Conservation (phyloP, 2,797 vertebrate species). For the Gymnopithys bicolor region DNA sequence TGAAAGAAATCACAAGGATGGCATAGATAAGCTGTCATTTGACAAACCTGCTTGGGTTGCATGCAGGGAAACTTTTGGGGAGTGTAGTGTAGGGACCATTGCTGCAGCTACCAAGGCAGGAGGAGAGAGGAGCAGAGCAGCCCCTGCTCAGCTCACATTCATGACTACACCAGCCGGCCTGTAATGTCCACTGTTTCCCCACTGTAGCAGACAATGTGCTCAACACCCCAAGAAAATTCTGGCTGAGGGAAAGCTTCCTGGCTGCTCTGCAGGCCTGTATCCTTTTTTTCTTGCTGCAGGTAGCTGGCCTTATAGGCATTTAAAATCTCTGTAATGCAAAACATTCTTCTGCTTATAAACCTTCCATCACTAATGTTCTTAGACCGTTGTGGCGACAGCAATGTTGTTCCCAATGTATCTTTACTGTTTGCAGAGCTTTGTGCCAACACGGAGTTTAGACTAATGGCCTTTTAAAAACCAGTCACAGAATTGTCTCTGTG, state of each 20-base stretch:
- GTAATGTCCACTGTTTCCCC: background rate
- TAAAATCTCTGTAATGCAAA: background rate
- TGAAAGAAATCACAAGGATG: background rate
- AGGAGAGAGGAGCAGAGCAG: background rate
- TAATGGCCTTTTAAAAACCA: background rate
- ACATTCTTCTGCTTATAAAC: background rate
- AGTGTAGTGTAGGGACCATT: background rate
- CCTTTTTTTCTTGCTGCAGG: background rate
- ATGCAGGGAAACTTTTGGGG: background rate
- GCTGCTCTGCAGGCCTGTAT: background rate
- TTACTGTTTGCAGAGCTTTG: background rate
- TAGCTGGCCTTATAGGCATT: background rate
- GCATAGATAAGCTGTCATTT: background rate
- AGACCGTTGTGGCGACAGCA: background rate
- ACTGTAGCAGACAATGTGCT: background rate
- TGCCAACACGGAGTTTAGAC: background rate
- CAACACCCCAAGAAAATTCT: background rate
- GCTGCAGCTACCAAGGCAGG: background rate
- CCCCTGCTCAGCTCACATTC: accelerated
- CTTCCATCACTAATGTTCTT: background rate
- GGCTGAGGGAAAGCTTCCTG: background rate
- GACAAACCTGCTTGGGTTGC: background rate
- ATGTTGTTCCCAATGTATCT: background rate
- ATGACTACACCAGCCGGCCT: background rate
- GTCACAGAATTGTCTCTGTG: no score